These are phyloP conservation scores for Drosophila conformis DNA, from an alignment of 2,888 invertebrate genomes.

Conservation along the genomic window DNA sequence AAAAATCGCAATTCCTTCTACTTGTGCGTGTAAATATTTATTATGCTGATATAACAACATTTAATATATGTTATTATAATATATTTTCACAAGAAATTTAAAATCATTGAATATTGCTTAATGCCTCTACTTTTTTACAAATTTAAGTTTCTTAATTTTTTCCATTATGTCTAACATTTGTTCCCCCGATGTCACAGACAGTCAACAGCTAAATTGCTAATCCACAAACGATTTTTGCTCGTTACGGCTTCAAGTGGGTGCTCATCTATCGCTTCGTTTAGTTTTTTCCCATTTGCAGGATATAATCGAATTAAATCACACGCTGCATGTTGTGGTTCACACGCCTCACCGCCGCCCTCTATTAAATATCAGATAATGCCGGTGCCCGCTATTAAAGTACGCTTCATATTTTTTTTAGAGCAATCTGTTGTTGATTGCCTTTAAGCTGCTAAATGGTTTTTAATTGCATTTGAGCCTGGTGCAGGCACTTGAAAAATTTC, in stretches of 20 bases:
- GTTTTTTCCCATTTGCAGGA: slow-evolving; percentile 6
- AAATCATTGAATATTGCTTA: background rate
- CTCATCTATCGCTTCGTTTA: background rate
- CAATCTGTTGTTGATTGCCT: slow-evolving; percentile 57
- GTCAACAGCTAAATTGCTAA: background rate
- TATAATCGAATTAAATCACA: slow-evolving; percentile 27
- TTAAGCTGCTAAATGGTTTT: slow-evolving; percentile 74
- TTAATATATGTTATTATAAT: background rate
- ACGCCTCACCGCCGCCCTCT: slow-evolving; percentile 36
- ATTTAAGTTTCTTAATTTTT: background rate
- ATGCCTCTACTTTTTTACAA: background rate
- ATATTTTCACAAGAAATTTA: background rate
- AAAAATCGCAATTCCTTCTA: background rate
- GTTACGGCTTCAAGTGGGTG: background rate
- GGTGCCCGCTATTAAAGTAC: slow-evolving; percentile 31
- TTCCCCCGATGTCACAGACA: background rate
- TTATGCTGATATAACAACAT: background rate
- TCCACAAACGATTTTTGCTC: background rate
- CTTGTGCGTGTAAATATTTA: background rate
- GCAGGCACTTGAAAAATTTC: slow-evolving; percentile 62
- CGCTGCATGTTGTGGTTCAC: slow-evolving; percentile 39
- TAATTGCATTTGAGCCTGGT: slow-evolving; percentile 65
- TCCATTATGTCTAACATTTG: background rate
- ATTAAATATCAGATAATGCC: slow-evolving; percentile 44
- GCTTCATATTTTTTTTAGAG: slow-evolving; percentile 39